Conservation (phyloP, 2,113 vertebrate genomes). For the Pteropus alecto region DNA sequence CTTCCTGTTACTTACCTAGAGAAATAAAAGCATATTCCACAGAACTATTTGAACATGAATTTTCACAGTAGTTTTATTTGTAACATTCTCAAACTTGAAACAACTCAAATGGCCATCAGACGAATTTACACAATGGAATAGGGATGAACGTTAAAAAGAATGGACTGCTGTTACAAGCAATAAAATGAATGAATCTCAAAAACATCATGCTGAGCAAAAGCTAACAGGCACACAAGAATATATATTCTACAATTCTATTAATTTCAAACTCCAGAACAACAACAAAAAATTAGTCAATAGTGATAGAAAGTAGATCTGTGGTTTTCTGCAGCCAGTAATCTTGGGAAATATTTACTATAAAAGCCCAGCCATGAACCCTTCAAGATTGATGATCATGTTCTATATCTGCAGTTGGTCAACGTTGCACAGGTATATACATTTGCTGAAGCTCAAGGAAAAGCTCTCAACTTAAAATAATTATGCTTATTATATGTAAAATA, state of each 20-base stretch:
- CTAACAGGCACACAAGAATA: not conserved
- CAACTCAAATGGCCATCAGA: not conserved
- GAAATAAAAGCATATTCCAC: not conserved
- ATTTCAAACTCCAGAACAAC: not conserved
- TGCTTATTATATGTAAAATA: not conserved
- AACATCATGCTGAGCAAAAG: not conserved
- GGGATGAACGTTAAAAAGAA: not conserved
- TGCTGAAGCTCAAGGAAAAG: not conserved
- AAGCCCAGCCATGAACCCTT: not conserved
- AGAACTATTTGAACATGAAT: not conserved
- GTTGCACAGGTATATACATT: not conserved
- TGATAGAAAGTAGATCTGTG: not conserved
- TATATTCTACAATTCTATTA: not conserved
- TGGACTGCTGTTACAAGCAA: not conserved
- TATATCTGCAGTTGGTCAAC: not conserved
- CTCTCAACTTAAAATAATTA: not conserved
- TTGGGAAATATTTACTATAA: not conserved
- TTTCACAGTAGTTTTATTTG: not conserved
- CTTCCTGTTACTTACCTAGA: not conserved
- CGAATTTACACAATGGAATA: not conserved
- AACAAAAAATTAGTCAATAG: not conserved
- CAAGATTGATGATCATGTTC: not conserved
- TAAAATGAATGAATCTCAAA: not conserved
- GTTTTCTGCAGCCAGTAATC: not conserved
- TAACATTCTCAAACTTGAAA: not conserved